A percentile compares a stretch with the other conserved stretches of the same genome.
phyloP scores from a whole-genome alignment of 2,113 vertebrate species.

The Gobio gobio region DNA sequence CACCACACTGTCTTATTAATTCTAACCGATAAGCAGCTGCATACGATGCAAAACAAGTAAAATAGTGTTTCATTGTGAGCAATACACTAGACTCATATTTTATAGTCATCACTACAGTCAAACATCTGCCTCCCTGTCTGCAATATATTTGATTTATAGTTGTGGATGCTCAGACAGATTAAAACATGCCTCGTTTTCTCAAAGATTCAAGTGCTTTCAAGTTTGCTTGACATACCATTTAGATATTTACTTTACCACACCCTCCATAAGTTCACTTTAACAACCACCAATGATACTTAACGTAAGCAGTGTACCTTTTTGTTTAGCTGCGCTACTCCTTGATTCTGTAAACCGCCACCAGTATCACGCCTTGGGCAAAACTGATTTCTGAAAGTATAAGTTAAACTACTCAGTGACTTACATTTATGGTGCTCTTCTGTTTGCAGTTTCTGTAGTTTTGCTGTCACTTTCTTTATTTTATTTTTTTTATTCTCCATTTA shows the following conservation, averaged over 20 bases:
- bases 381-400: neutral
- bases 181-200: conserved; percentile 13
- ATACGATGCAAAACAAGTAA: neutral
- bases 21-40: neutral
- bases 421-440: neutral
- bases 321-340: neutral
- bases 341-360: neutral
- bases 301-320: neutral
- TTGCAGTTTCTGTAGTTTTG: neutral
- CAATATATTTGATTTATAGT: conserved; percentile 12
- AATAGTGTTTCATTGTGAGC: neutral
- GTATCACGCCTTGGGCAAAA: neutral
- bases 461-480: neutral
- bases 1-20: conserved; percentile 10
- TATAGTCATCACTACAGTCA: neutral
- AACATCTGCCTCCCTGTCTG: conserved; percentile 7
- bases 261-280: conserved; percentile 9
- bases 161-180: conserved; percentile 20
- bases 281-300: neutral
- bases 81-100: neutral
- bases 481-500: neutral
- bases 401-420: conserved; percentile 5
- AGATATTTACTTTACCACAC: conserved; percentile 5
- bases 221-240: conserved; percentile 4
- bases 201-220: conserved; percentile 9